phyloP scores from a whole-genome alignment of 2,113 vertebrate species.

The Melanocharis versteri region DNA sequence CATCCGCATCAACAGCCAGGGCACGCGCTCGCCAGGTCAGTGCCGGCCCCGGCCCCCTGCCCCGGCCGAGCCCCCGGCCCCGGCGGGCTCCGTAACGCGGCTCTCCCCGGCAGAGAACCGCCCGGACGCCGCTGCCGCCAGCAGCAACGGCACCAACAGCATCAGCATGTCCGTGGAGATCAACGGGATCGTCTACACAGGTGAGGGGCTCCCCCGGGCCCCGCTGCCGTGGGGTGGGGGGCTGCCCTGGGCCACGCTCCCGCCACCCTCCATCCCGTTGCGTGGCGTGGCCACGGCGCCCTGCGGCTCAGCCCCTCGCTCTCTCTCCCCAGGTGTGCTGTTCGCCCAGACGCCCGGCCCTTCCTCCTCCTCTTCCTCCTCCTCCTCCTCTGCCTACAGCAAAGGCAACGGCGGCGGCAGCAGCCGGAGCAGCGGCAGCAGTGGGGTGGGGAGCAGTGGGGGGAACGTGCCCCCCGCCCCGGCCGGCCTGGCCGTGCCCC shows the following conservation, averaged over 20 bases:
- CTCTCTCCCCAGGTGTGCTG: constrained; percentile 81
- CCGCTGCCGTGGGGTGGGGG: not conserved
- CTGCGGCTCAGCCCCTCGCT: not conserved
- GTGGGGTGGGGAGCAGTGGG: constrained; percentile 42
- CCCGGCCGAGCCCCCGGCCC: not conserved
- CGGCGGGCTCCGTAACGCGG: not conserved
- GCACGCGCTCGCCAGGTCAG: constrained; percentile 67
- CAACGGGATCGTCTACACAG: constrained; percentile 91
- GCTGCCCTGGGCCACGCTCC: not conserved
- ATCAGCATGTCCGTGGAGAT: constrained; percentile 97
- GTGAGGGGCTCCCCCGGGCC: constrained; percentile 57
- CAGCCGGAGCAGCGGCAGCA: constrained; percentile 17
- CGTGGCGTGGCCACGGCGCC: fast-evolving
- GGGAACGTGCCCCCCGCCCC: not conserved
- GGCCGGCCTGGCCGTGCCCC: constrained; percentile 60
- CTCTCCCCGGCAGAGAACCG: constrained; percentile 74
- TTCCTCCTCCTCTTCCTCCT: constrained; percentile 70
- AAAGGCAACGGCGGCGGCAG: constrained; percentile 62
- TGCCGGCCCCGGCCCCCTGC: not conserved
- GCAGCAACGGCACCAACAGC: constrained; percentile 84
- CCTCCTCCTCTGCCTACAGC: constrained; percentile 72
- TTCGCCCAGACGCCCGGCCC: constrained; percentile 86
- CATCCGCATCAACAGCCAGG: constrained; percentile 95
- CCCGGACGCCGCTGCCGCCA: constrained; percentile 77
- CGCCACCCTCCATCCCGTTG: fast-evolving